Conservation (phyloP, 2,888 invertebrate species). For the Erebia epiphron region DNA sequence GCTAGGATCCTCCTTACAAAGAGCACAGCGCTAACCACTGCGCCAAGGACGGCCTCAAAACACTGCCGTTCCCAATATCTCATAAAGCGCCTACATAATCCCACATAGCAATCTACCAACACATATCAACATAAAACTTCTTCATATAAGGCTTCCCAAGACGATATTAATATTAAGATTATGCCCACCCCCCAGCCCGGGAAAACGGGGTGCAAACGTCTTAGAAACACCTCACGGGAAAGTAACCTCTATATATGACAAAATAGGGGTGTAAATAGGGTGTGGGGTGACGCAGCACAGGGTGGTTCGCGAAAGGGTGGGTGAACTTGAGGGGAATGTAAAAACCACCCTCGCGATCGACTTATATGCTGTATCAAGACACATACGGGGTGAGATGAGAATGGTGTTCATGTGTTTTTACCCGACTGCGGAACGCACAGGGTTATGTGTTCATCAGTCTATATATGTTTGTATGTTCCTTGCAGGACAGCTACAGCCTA, state of each 20-base stretch:
- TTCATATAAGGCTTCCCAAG: slow-evolving; percentile 73
- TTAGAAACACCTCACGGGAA: slow-evolving; percentile 31
- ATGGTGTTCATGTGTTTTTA: slow-evolving; percentile 44
- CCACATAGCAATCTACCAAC: slow-evolving; percentile 51
- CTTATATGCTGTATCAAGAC: slow-evolving; percentile 82
- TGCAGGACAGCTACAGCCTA: no score
- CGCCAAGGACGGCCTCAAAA: no score
- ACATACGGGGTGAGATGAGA: slow-evolving; percentile 46
- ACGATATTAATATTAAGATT: slow-evolving; percentile 79
- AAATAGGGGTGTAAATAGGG: slow-evolving; percentile 41
- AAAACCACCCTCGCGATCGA: slow-evolving; percentile 82
- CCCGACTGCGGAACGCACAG: no score
- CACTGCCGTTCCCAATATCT: slow-evolving; percentile 39
- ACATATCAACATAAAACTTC: slow-evolving; percentile 72
- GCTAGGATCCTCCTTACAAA: no score
- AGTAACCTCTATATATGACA: slow-evolving; percentile 30
- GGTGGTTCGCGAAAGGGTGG: slow-evolving; percentile 55
- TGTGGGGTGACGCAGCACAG: slow-evolving; percentile 35
- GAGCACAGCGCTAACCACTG: no score
- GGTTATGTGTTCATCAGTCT: no score
- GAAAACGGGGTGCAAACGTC: slow-evolving; percentile 39
- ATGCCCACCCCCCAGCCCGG: slow-evolving; percentile 52
- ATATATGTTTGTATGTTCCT: no score
- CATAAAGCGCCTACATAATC: slow-evolving; percentile 56
- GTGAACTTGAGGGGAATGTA: slow-evolving; percentile 79